Base-by-base conservation (phyloP, 2,888 invertebrate genomes). In the Meta bourneti region DNA sequence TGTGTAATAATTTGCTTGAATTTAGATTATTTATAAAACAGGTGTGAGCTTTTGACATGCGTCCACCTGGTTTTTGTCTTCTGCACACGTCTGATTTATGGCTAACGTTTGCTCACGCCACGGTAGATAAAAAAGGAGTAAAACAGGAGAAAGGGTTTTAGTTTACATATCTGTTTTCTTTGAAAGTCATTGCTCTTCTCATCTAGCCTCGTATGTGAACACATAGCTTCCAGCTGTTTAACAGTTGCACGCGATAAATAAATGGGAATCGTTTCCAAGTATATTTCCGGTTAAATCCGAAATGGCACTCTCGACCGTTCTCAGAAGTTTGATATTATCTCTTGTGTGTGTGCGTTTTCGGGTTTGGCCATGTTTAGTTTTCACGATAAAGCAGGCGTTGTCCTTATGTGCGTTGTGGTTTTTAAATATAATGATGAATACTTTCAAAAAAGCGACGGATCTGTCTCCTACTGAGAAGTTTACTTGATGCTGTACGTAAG, bases 111-210 rank as follows among this genome's bases (percentile, higher is more conserved):
- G 61, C 61, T 9, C 61, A 61, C 16, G 11, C 7, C 61, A 16
- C 11, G 61, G 61, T 34, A 2, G 34, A 4, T 2, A 34, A 9
- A 6, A 61, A 9, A 7, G 61, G 7, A 7, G 8, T 61, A 16
- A 34, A 61, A 20, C 16, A 19, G 71, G 83, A 83, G 72, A 61
- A 82, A 16, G 83, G 71, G 7, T 75, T 71, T n/a, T 34, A 52
- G 61, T 61, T 16, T 16, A 61, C 61, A 52, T 78, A 19, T 80
- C 49, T 89, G 52, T 89, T 89, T 83, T 78, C 83, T 52, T 74
- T 75, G 72, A 83, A 83, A 78, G 89, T 89, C 89, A 89, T 71
- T 83, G 89, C 70, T 84, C 89, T 89, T 69, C 69, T 19, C 49
- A 16, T 78, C 48, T 34, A 51, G 48, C 54, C 51, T 52, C 49